Evolutionary conservation across 2,797 vertebrate genomes (phyloP).

Genomic region (Cynodonichthys magdalenae): DNA sequence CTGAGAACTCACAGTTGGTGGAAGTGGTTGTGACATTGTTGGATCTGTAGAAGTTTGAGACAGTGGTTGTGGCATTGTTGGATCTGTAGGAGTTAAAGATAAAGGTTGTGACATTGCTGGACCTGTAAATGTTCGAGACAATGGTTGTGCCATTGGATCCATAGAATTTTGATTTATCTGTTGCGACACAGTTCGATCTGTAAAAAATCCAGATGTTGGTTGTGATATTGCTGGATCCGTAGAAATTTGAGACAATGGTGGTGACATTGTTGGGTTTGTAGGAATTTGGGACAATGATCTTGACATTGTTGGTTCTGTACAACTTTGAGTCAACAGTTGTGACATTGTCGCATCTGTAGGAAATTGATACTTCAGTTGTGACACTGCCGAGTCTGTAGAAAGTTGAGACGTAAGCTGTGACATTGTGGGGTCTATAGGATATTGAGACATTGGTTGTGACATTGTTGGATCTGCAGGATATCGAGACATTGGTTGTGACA

Average conservation of each 20-base stretch:
- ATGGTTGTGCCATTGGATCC: not conserved
- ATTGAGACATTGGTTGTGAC: slow-evolving; percentile 4
- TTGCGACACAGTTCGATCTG: not conserved
- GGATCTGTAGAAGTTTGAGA: slow-evolving; percentile 45
- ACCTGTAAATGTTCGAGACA: no score
- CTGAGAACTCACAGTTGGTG: slow-evolving; percentile 50
- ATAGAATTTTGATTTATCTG: not conserved
- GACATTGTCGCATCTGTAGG: slow-evolving; percentile 12
- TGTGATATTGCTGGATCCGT: slow-evolving; percentile 57
- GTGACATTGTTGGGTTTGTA: slow-evolving; percentile 18
- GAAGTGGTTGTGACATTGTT: slow-evolving; percentile 62
- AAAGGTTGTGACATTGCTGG: not conserved
- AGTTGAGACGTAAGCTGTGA: not conserved
- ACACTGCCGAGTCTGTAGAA: no score
- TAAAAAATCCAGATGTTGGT: slow-evolving; percentile 7
- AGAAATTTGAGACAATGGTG: slow-evolving; percentile 43
- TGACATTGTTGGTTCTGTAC: not conserved
- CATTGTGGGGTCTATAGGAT: not conserved
- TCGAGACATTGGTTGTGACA: no score
- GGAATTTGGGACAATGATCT: no score
- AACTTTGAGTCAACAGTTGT: not conserved
- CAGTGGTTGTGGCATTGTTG: slow-evolving; percentile 38
- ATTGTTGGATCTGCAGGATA: slow-evolving; percentile 8
- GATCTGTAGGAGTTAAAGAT: no score
- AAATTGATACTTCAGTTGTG: no score